phyloP scores from a whole-genome alignment of 2,797 vertebrate genomes.

The Ptychadena robeensis region DNA sequence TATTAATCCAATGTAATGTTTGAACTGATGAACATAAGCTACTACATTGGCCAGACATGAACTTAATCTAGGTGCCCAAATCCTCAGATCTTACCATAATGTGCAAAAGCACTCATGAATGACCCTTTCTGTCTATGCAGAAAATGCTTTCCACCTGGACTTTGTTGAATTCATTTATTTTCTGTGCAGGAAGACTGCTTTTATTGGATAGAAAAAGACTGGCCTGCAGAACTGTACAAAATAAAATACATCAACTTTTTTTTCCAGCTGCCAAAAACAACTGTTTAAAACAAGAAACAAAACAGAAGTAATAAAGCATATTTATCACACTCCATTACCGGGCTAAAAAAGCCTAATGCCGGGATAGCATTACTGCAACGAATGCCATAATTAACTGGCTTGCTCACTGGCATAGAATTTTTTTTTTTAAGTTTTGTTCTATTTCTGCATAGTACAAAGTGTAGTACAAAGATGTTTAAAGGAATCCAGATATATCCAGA shows the following conservation, averaged over 20 bases:
- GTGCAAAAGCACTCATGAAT: background rate
- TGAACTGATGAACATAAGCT: too few relatives aligned
- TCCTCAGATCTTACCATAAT: background rate
- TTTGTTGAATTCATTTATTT: slow-evolving; percentile 8
- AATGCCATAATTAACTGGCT: slow-evolving; percentile 60
- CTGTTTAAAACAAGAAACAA: slow-evolving; percentile 56
- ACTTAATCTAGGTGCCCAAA: background rate
- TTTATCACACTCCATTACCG: slow-evolving; percentile 62
- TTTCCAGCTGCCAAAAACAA: slow-evolving; percentile 53
- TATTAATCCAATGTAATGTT: too few relatives aligned
- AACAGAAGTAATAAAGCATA: slow-evolving; percentile 61
- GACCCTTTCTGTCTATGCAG: background rate
- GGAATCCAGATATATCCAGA: slow-evolving; percentile 39
- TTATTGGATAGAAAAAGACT: slow-evolving; percentile 19
- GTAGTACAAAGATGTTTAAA: slow-evolving; percentile 26
- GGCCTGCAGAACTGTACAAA: slow-evolving; percentile 15
- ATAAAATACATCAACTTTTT: slow-evolving; percentile 40
- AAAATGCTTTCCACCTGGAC: slow-evolving; percentile 18
- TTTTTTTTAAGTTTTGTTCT: slow-evolving; percentile 52
- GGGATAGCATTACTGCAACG: slow-evolving; percentile 59
- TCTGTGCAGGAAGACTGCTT: slow-evolving; percentile 14
- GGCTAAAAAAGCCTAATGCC: slow-evolving; percentile 59
- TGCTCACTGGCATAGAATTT: slow-evolving; percentile 49
- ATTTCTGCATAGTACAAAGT: slow-evolving; percentile 55
- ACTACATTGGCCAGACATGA: too few relatives aligned